Percentiles rank a stretch among this genome's conserved stretches.
Evolutionary conservation across 2,797 vertebrate species (phyloP).

Genomic region (Poeciliopsis turneri): DNA sequence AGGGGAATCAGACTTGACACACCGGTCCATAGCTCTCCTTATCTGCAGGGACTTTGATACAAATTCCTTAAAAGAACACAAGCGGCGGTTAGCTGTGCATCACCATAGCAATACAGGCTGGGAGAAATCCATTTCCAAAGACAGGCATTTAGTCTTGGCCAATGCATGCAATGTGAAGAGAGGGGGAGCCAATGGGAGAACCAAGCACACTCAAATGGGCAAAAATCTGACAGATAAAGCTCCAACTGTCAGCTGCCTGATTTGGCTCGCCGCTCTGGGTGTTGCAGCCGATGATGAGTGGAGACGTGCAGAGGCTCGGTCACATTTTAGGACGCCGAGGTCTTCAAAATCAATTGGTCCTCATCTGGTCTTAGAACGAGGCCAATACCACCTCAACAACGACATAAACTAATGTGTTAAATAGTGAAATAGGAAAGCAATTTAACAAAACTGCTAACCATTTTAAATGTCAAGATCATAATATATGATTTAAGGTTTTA

Average conservation of each 20-base stretch:
- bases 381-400: neutral
- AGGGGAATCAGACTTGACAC: conserved; percentile 35
- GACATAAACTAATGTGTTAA: too few relatives aligned
- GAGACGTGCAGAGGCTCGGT: conserved; percentile 2
- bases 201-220: conserved; percentile 50
- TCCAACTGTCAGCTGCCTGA: conserved; percentile 41
- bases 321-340: neutral
- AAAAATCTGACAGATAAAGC: conserved; percentile 53
- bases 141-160: conserved; percentile 56
- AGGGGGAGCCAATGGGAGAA: conserved; percentile 56
- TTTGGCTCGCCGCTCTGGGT: conserved; percentile 29
- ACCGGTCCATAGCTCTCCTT: conserved; percentile 41
- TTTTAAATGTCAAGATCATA: neutral
- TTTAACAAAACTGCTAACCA: neutral
- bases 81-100: conserved; percentile 66
- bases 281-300: conserved; percentile 26
- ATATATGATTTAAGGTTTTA: neutral
- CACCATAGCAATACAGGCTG: conserved; percentile 62
- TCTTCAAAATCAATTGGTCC: conserved; percentile 2
- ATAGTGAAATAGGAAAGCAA: too few relatives aligned
- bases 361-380: neutral
- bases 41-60: conserved; percentile 64
- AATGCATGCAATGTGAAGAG: conserved; percentile 71
- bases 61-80: conserved; percentile 72
- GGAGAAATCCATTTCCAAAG: conserved; percentile 78